A percentile compares a stretch with the other conserved stretches of the same genome.
phyloP scores from a whole-genome alignment of 2,888 invertebrate genomes.

The Germaria angustata region DNA sequence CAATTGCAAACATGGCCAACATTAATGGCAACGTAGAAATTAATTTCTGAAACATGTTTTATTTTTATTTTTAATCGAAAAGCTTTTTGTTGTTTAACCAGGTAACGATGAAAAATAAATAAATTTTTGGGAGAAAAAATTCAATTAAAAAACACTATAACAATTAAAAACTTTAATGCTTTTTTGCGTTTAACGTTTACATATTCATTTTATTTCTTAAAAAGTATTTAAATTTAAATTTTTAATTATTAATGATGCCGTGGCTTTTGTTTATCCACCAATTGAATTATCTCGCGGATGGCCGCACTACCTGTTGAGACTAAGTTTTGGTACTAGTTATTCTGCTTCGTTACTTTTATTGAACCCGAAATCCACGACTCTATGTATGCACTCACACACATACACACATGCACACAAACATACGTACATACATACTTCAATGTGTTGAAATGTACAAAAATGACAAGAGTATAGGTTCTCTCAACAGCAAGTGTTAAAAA shows the following conservation, averaged over 20 bases:
- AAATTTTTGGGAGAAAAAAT: no score
- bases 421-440: no score
- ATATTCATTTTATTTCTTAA: background rate
- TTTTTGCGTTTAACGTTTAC: background rate
- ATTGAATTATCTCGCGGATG: no score
- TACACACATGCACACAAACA: no score
- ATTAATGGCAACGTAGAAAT: slow-evolving; percentile 3
- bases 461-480: background rate
- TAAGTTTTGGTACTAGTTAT: background rate
- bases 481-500: background rate
- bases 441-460: background rate
- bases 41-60: slow-evolving; percentile 17
- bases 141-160: background rate
- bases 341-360: slow-evolving; percentile 15
- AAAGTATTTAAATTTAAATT: slow-evolving; percentile 20
- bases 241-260: background rate
- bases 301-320: no score
- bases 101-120: background rate
- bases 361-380: slow-evolving; percentile 19
- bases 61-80: background rate
- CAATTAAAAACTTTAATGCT: background rate
- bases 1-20: background rate
- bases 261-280: background rate
- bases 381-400: background rate
- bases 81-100: background rate